These are phyloP conservation scores for Leptopilina clavipes DNA, from an alignment of 1,140 invertebrate genomes.

Conservation along the genomic window DNA sequence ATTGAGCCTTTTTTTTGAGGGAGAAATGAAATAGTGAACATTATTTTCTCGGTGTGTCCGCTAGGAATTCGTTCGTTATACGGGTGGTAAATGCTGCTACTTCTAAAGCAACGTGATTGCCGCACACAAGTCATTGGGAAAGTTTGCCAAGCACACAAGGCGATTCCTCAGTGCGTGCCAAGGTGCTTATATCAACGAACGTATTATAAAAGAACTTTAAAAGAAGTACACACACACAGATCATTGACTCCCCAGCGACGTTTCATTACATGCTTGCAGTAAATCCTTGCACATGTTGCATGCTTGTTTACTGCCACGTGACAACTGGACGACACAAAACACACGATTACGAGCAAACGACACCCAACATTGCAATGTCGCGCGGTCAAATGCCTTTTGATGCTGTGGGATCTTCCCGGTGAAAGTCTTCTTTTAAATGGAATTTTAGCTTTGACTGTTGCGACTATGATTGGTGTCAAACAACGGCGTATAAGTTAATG, in stretches of 20 bases:
- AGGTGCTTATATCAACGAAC: constrained; percentile 41
- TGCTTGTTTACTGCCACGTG: constrained; percentile 32
- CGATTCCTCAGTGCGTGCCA: constrained; percentile 55
- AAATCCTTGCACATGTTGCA: constrained; percentile 43
- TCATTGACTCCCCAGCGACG: constrained; percentile 64
- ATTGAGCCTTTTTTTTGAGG: not conserved
- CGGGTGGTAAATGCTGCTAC: constrained; percentile 54
- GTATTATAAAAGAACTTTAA: constrained; percentile 39
- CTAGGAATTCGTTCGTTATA: constrained; percentile 58
- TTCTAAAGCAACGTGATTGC: constrained; percentile 39
- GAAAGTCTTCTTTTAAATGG: constrained; percentile 14
- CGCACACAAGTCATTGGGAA: constrained; percentile 61
- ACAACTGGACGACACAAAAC: constrained; percentile 25
- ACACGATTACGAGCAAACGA: constrained; percentile 11
- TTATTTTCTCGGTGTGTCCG: constrained; percentile 44
- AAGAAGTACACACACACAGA: constrained; percentile 57
- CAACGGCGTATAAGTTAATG: constrained; percentile 25
- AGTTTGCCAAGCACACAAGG: constrained; percentile 54
- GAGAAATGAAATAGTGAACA: constrained; percentile 34
- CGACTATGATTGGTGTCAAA: constrained; percentile 20
- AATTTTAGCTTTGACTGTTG: not conserved
- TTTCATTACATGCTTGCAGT: constrained; percentile 2
- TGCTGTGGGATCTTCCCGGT: constrained; percentile 5
- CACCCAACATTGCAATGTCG: constrained; percentile 23
- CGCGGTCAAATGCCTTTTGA: constrained; percentile 17